A percentile compares a stretch with the other conserved stretches of the same genome.
These are phyloP conservation scores for Leptodactylus fuscus DNA, from an alignment of 2,113 vertebrate genomes.

Conservation along the genomic window DNA sequence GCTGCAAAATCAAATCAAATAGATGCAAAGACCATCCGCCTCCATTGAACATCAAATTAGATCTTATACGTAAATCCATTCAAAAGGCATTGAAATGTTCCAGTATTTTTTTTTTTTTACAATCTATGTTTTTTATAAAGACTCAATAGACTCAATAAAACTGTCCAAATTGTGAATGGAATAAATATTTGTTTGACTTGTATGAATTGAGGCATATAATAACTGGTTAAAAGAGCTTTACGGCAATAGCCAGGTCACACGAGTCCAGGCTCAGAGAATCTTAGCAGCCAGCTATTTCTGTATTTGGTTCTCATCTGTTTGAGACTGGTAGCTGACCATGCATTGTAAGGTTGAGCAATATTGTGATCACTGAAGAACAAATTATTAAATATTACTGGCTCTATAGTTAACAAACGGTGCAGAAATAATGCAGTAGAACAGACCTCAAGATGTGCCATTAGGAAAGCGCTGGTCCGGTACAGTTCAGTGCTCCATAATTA, in stretches of 20 bases:
- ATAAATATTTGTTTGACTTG: not conserved
- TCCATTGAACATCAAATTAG: not conserved
- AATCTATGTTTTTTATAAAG: not conserved
- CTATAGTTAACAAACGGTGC: slow-evolving; percentile 24
- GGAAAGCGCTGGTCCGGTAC: not conserved
- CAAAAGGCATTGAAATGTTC: not conserved
- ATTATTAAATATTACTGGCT: slow-evolving; percentile 32
- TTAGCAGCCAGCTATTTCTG: slow-evolving; percentile 17
- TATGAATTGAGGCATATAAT: not conserved
- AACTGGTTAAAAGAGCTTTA: not conserved
- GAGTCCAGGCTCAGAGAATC: slow-evolving; percentile 7
- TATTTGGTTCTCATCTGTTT: slow-evolving; percentile 30
- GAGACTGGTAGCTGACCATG: slow-evolving; percentile 11
- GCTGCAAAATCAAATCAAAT: not conserved
- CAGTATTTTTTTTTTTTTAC: not conserved
- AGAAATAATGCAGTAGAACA: slow-evolving; percentile 35
- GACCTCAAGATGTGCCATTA: not conserved
- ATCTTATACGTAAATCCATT: not conserved
- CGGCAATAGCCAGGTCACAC: slow-evolving; percentile 2
- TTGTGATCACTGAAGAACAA: slow-evolving; percentile 1
- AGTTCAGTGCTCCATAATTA: not conserved
- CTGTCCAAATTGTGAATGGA: not conserved
- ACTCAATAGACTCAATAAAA: not conserved
- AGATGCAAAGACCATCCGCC: too few species aligned
- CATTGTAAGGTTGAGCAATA: not conserved